These are phyloP conservation scores for Drosophila testacea DNA, from an alignment of 2,888 invertebrate species.

Conservation along the genomic window DNA sequence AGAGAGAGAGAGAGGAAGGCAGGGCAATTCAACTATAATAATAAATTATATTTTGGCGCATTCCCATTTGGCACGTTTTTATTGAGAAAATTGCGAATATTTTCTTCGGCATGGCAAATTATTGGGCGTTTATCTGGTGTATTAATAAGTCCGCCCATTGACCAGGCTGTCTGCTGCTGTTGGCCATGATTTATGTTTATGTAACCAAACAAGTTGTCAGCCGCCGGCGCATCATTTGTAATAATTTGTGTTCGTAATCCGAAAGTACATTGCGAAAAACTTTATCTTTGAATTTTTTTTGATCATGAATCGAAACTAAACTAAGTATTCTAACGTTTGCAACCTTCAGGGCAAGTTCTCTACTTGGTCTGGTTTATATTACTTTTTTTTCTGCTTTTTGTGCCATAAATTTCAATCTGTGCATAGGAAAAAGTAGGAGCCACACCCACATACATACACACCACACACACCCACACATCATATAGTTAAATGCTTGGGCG, in stretches of 20 bases:
- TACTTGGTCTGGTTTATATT: neutral
- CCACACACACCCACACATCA: conserved; percentile 14
- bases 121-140: conserved; percentile 68
- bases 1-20: neutral
- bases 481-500: conserved; percentile 55
- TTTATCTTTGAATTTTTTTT: conserved; percentile 22
- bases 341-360: conserved; percentile 24
- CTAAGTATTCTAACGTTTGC: conserved; percentile 16
- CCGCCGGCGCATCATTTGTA: conserved; percentile 75
- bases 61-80: conserved; percentile 13
- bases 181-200: conserved; percentile 66
- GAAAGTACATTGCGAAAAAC: conserved; percentile 39
- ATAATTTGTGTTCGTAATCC: conserved; percentile 70
- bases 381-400: conserved; percentile 11
- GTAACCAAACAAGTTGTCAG: conserved; percentile 53
- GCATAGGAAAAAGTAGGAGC: conserved; percentile 29
- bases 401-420: conserved; percentile 75
- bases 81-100: conserved; percentile 8
- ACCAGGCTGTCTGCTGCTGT: conserved; percentile 8
- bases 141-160: conserved; percentile 53
- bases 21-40: conserved; percentile 11
- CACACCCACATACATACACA: conserved; percentile 12
- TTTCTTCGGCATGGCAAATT: conserved; percentile 53
- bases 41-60: conserved; percentile 42
- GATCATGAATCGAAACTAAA: conserved; percentile 26